Percentiles rank a stretch among this genome's conserved stretches.
phyloP scores from a whole-genome alignment of 2,797 vertebrate genomes.

The Caiman crocodilus region DNA sequence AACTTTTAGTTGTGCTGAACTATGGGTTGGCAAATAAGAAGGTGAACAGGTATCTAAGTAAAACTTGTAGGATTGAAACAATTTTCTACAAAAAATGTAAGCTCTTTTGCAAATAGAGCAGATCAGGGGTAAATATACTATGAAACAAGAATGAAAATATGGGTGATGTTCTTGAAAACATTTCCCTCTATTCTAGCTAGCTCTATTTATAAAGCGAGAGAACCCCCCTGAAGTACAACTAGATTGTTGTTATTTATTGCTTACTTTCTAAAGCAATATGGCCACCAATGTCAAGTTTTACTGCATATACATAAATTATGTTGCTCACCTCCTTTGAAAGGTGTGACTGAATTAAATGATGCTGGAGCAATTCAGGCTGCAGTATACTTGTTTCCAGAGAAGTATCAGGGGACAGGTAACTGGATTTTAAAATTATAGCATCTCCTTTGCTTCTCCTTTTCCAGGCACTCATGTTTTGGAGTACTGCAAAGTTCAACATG shows the following conservation, averaged over 20 bases:
- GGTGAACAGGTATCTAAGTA: neutral
- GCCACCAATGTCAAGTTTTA: fast-evolving
- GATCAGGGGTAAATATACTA: neutral
- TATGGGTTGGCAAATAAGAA: neutral
- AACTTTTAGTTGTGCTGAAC: neutral
- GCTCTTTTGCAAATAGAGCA: neutral
- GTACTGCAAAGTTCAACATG: neutral
- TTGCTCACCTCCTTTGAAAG: fast-evolving
- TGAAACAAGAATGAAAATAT: neutral
- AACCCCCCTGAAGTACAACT: neutral
- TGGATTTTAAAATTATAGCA: neutral
- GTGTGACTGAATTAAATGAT: neutral
- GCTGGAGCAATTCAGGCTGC: neutral
- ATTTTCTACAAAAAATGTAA: neutral
- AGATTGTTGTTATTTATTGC: neutral
- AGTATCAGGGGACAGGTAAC: neutral
- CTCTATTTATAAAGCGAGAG: neutral
- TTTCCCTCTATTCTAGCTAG: neutral
- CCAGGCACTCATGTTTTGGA: slow-evolving; percentile 46
- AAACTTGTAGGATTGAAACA: neutral
- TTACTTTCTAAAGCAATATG: neutral
- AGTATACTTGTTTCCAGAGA: neutral
- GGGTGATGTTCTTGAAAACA: neutral
- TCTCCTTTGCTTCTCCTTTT: neutral
- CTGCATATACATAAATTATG: fast-evolving